A percentile compares a stretch with the other conserved stretches of the same genome.
These are phyloP conservation scores for Stichodactyla mertensii DNA, from an alignment of 64 coral and sea anemone genomes.

Conservation along the genomic window DNA sequence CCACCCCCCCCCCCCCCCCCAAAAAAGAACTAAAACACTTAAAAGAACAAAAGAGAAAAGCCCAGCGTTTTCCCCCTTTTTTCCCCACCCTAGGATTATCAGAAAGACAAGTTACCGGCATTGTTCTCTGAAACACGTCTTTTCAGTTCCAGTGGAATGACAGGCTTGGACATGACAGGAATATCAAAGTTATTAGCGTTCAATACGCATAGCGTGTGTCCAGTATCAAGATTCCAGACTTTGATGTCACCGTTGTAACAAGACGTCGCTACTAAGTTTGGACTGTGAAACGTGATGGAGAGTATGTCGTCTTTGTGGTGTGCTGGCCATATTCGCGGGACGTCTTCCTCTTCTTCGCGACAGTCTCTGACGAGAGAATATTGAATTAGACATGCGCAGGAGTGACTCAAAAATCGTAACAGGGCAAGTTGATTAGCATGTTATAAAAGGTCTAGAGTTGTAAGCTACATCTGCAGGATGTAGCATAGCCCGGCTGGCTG, in stretches of 20 bases:
- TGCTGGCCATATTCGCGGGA: slow-evolving; percentile 77
- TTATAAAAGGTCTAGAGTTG: too few species aligned
- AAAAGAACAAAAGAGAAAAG: too few species aligned
- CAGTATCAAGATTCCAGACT: slow-evolving; percentile 90
- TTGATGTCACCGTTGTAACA: slow-evolving; percentile 90
- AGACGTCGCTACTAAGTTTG: slow-evolving; percentile 70
- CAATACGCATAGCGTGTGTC: slow-evolving; percentile 64
- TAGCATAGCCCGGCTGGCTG: too few species aligned
- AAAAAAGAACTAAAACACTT: too few species aligned
- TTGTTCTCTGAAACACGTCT: slow-evolving; percentile 62
- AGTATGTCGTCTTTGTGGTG: slow-evolving; percentile 94
- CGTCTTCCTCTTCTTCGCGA: slow-evolving; percentile 72
- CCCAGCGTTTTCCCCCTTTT: background rate
- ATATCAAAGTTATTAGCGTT: slow-evolving; percentile 63
- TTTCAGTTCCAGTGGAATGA: slow-evolving; percentile 84
- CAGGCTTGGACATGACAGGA: slow-evolving; percentile 31
- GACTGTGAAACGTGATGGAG: slow-evolving; percentile 74
- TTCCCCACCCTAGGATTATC: background rate
- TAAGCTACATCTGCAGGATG: too few species aligned
- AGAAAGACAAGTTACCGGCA: slow-evolving; percentile 33
- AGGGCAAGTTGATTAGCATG: too few species aligned
- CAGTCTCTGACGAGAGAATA: slow-evolving; percentile 43
- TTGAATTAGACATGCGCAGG: too few species aligned
- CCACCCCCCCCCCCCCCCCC: too few species aligned
- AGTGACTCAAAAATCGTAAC: too few species aligned